Evolutionary conservation across 2,113 vertebrate species (phyloP).

Genomic region (Pachycephala philippinensis): DNA sequence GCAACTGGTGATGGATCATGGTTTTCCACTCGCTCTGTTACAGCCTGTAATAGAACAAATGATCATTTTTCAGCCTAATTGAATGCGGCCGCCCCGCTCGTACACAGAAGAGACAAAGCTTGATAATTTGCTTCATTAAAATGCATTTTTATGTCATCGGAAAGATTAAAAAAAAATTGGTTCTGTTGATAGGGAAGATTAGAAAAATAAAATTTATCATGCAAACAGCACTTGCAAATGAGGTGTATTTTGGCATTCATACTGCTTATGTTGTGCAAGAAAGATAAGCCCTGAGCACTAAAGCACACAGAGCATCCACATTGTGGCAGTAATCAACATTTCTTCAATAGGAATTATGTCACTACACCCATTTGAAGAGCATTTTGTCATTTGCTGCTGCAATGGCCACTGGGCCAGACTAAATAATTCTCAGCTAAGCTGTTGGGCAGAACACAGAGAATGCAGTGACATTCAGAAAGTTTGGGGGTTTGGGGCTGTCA

Average conservation of each 20-base stretch:
- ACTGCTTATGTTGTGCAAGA: background rate
- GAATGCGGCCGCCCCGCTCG: conserved; percentile 14
- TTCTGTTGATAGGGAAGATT: conserved; percentile 8
- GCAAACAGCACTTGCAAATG: conserved; percentile 18
- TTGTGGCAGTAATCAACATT: background rate
- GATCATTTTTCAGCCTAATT: conserved; percentile 64
- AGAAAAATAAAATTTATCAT: conserved; percentile 16
- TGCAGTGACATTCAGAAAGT: background rate
- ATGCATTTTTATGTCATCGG: background rate
- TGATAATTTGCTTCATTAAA: conserved; percentile 20
- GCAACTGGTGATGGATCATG: conserved; percentile 12
- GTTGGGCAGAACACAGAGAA: background rate
- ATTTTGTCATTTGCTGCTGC: background rate
- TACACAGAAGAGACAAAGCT: conserved; percentile 7
- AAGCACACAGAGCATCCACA: background rate
- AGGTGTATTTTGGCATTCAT: background rate
- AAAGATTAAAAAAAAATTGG: background rate
- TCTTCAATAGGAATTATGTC: background rate
- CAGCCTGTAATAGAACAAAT: conserved; percentile 37
- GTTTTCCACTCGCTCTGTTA: background rate
- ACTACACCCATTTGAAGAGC: background rate
- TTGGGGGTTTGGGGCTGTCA: background rate
- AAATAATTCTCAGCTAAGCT: background rate
- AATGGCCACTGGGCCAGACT: background rate
- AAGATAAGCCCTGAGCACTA: background rate